phyloP scores from a whole-genome alignment of 2,113 vertebrate genomes.

The Propithecus coquereli region DNA sequence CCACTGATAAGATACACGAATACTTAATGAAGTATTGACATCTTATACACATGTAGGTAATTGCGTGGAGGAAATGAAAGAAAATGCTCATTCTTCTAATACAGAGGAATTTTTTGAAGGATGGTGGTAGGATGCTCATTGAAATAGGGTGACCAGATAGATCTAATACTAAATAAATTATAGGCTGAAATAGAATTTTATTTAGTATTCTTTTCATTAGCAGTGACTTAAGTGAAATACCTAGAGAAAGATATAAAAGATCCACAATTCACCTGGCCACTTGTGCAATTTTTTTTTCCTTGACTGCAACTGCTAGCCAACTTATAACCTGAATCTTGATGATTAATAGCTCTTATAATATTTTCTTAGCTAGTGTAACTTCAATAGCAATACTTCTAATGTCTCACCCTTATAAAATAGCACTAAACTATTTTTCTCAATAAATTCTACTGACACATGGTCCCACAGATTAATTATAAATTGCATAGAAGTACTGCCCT shows the following conservation, averaged over 20 bases:
- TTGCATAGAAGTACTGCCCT: constrained; percentile 59
- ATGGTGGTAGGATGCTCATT: not conserved
- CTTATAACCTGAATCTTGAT: constrained; percentile 52
- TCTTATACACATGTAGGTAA: not conserved
- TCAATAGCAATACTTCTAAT: constrained; percentile 60
- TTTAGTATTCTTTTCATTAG: constrained; percentile 9
- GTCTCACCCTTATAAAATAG: constrained; percentile 65
- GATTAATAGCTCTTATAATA: constrained; percentile 71
- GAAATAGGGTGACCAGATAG: not conserved
- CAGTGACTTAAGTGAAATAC: constrained; percentile 13
- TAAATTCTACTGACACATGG: constrained; percentile 64
- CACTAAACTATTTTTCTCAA: constrained; percentile 72
- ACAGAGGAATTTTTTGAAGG: not conserved
- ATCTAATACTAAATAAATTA: constrained; percentile 10
- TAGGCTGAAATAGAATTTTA: not conserved
- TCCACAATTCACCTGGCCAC: constrained; percentile 45
- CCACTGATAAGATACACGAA: not conserved
- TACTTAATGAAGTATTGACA: not conserved
- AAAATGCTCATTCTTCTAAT: not conserved
- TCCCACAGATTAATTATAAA: constrained; percentile 73
- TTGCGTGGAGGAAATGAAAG: not conserved
- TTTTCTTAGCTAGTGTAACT: constrained; percentile 63
- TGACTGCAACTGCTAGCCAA: constrained; percentile 37
- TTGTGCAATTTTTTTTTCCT: not conserved
- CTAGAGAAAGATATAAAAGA: constrained; percentile 41